Conservation (phyloP, 2,797 vertebrate genomes). For the Lacerta bilineata region DNA sequence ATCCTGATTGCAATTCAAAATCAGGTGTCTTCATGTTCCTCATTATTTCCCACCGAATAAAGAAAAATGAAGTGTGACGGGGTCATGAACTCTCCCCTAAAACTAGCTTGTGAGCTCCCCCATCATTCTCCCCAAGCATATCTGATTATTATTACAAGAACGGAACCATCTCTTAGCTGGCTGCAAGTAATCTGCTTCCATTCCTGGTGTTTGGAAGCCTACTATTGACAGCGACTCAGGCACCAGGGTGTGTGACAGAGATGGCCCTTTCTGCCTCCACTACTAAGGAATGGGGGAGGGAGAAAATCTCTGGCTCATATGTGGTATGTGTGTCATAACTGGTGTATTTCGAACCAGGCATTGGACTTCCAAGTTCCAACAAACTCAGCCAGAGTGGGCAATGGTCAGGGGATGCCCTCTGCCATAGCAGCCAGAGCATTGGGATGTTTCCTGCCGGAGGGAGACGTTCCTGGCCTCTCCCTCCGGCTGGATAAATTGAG, state of each 20-base stretch:
- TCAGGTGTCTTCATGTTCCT: neutral
- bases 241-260: neutral
- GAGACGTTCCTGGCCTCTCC: too few relatives aligned
- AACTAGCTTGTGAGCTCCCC: too few relatives aligned
- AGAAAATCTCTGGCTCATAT: neutral
- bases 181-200: neutral
- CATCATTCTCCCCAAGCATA: neutral
- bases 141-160: neutral
- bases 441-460: too few relatives aligned
- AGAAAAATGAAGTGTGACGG: neutral
- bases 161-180: neutral
- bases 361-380: too few relatives aligned
- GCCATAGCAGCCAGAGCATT: too few relatives aligned
- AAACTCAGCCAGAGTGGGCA: too few relatives aligned
- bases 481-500: too few relatives aligned
- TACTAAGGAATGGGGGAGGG: neutral
- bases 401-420: too few relatives aligned
- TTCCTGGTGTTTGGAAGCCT: neutral
- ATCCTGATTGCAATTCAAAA: neutral
- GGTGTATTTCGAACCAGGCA: too few relatives aligned
- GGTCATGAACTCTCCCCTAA: neutral
- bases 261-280: neutral
- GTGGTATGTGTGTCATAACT: too few relatives aligned
- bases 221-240: neutral
- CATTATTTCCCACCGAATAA: too few relatives aligned